phyloP scores from a whole-genome alignment of 2,797 vertebrate species.

The Catharus ustulatus region DNA sequence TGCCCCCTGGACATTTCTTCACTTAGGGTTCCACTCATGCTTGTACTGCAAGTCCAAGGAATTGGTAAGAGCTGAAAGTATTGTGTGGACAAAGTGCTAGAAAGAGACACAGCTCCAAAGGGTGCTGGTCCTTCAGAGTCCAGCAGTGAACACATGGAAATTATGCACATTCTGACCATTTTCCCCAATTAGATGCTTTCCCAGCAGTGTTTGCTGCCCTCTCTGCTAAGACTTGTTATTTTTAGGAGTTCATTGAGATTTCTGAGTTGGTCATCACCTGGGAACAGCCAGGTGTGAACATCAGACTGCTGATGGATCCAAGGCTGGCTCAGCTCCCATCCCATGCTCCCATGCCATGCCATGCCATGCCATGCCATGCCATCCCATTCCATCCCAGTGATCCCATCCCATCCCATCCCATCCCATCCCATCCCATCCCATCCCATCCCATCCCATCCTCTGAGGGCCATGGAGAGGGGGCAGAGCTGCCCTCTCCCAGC shows the following conservation, averaged over 20 bases:
- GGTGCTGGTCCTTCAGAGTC: background rate
- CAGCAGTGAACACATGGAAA: background rate
- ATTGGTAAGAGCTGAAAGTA: background rate
- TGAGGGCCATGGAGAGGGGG: accelerated
- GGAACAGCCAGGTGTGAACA: background rate
- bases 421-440: background rate
- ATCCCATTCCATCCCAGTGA: background rate
- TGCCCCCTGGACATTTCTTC: background rate
- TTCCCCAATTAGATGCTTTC: background rate
- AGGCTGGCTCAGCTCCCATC: background rate
- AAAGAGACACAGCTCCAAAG: background rate
- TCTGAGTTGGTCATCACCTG: accelerated
- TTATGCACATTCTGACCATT: background rate
- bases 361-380: background rate
- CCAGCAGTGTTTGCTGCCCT: background rate
- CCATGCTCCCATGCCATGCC: background rate
- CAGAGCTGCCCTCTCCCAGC: background rate
- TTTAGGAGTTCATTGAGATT: background rate
- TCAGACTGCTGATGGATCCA: background rate
- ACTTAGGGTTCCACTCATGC: background rate
- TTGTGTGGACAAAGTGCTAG: background rate
- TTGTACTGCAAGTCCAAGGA: background rate
- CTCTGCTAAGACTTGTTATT: background rate
- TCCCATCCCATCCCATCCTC: background rate
- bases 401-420: background rate